Evolutionary conservation across 2,797 vertebrate genomes (phyloP).

Genomic region (Parauchenoglanis ngamensis): DNA sequence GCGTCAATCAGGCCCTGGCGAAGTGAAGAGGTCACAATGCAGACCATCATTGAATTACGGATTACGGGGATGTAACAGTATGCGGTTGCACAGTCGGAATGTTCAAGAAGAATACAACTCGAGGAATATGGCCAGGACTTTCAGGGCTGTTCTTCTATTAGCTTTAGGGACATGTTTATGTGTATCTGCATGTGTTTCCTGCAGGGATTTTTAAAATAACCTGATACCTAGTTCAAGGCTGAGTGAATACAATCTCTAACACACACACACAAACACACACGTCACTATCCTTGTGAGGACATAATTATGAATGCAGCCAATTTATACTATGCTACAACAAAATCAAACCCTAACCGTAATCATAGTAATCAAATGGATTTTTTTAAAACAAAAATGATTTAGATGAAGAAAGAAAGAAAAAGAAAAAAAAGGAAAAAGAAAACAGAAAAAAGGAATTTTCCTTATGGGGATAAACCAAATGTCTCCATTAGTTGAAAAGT

Average conservation of each 20-base stretch:
- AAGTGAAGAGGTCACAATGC: slow-evolving; percentile 26
- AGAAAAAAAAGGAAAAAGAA: too few relatives aligned
- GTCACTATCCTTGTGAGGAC: not conserved
- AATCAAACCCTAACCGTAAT: not conserved
- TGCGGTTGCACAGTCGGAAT: slow-evolving; percentile 58
- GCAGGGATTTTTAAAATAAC: slow-evolving; percentile 59
- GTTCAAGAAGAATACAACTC: slow-evolving; percentile 55
- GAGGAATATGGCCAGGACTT: slow-evolving; percentile 49
- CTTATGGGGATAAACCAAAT: not conserved
- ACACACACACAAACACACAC: not conserved
- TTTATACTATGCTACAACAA: not conserved
- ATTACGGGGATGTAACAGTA: slow-evolving; percentile 70
- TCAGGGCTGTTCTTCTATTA: slow-evolving; percentile 59
- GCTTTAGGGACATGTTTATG: slow-evolving; percentile 56
- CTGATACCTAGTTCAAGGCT: slow-evolving; percentile 35
- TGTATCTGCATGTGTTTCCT: slow-evolving; percentile 57
- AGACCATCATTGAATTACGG: slow-evolving; percentile 69
- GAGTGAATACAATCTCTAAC: slow-evolving; percentile 36
- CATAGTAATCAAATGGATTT: too few relatives aligned
- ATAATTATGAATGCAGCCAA: not conserved
- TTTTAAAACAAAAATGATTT: too few relatives aligned
- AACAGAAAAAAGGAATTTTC: not conserved
- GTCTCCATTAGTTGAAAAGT: not conserved
- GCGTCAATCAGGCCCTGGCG: slow-evolving; percentile 24
- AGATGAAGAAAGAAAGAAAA: too few relatives aligned